Evolutionary conservation across 2,113 vertebrate species (phyloP).

Genomic region (Sterna hirundo): DNA sequence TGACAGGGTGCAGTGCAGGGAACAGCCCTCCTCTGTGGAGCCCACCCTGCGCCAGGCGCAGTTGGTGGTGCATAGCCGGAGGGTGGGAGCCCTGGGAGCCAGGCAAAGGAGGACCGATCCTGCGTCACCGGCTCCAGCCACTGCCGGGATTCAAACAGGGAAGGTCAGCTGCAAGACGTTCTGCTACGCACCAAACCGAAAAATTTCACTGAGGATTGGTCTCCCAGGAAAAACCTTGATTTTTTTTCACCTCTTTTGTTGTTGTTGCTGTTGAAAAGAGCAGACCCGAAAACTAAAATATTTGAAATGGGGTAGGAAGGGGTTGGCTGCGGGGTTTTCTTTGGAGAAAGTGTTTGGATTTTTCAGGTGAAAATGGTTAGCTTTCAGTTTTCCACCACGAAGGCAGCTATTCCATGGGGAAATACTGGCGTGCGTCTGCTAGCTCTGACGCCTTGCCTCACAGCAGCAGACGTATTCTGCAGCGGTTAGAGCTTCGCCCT

Average conservation of each 20-base stretch:
- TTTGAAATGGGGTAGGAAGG: background rate
- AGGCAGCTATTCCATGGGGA: background rate
- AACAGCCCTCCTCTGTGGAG: background rate
- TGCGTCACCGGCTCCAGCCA: background rate
- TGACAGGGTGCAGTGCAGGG: background rate
- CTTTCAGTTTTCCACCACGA: background rate
- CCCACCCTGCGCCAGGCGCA: background rate
- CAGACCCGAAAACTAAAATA: background rate
- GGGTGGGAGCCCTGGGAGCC: background rate
- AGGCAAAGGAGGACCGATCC: background rate
- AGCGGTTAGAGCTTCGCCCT: background rate
- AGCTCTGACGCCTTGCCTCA: background rate
- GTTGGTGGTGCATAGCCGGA: background rate
- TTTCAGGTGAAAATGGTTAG: background rate
- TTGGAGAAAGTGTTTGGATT: background rate
- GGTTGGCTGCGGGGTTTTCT: background rate
- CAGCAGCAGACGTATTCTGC: background rate
- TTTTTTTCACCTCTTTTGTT: background rate
- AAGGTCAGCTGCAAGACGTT: background rate
- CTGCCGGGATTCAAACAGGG: background rate
- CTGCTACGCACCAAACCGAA: rapidly evolving
- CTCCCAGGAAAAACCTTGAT: background rate
- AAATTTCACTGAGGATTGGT: background rate
- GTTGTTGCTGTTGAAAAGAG: background rate
- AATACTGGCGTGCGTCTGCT: rapidly evolving